phyloP scores from a whole-genome alignment of 2,888 invertebrate genomes.

The Ephialtes manifestator region DNA sequence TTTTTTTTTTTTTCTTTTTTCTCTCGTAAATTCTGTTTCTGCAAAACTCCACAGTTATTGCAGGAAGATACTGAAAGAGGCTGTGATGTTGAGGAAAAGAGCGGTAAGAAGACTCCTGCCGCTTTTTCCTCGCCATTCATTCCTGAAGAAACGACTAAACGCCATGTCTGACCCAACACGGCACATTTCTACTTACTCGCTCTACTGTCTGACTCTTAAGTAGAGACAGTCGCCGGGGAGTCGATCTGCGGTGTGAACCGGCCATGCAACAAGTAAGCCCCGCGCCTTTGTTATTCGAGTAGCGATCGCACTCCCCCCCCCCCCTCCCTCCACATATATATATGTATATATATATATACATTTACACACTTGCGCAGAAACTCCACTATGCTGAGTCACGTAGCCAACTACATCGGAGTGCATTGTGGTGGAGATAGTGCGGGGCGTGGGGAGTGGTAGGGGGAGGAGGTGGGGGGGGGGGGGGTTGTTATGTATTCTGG shows the following conservation, averaged over 20 bases:
- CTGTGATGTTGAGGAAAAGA: conserved; percentile 9
- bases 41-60: conserved; percentile 35
- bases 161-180: conserved; percentile 56
- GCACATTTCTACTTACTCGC: conserved; percentile 59
- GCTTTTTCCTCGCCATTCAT: conserved; percentile 32
- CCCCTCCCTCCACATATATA: not conserved
- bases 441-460: not conserved
- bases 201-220: conserved; percentile 37
- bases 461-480: not conserved
- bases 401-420: conserved; percentile 7
- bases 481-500: conserved; percentile 32
- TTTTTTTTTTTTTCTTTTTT: conserved; percentile 36
- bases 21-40: conserved; percentile 46
- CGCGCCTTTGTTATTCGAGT: conserved; percentile 72
- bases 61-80: conserved; percentile 26
- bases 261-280: conserved; percentile 71
- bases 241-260: conserved; percentile 57
- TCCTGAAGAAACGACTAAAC: not conserved
- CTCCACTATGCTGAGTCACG: conserved; percentile 15
- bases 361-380: conserved; percentile 2
- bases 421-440: conserved; percentile 6
- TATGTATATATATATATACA: not conserved
- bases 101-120: conserved; percentile 31
- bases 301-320: conserved; percentile 58
- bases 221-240: conserved; percentile 56